These are phyloP conservation scores for Keiferia lycopersicella DNA, from an alignment of 2,888 invertebrate species.

Conservation along the genomic window DNA sequence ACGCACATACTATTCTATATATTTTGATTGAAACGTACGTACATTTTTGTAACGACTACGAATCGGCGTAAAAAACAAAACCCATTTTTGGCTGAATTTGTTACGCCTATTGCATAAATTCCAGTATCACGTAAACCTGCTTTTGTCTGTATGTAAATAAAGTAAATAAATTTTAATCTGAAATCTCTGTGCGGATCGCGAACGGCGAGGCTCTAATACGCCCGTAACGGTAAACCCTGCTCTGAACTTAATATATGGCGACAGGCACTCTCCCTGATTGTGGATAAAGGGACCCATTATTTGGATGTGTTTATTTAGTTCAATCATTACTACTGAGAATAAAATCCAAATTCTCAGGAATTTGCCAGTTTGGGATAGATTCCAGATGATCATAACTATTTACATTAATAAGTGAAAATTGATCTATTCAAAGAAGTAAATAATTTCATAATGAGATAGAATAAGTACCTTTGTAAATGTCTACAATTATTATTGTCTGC, in stretches of 20 bases:
- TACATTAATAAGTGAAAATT: no score
- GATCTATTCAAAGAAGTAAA: background rate
- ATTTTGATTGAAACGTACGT: background rate
- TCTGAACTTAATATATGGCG: constrained; percentile 71
- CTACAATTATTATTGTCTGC: no score
- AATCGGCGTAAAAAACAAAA: background rate
- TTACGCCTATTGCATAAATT: constrained; percentile 6
- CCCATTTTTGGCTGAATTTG: background rate
- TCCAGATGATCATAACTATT: no score
- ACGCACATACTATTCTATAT: background rate
- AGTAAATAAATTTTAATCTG: constrained; percentile 39
- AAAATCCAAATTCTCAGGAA: background rate
- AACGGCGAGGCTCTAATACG: constrained; percentile 45
- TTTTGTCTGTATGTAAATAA: constrained; percentile 31
- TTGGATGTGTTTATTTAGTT: constrained; percentile 17
- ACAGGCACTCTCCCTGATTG: constrained; percentile 75
- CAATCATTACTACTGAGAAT: background rate
- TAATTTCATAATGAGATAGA: background rate
- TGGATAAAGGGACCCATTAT: constrained; percentile 41
- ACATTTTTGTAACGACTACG: background rate
- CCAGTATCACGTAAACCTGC: background rate
- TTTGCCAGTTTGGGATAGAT: background rate
- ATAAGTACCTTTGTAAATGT: no score
- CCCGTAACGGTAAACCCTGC: constrained; percentile 49
- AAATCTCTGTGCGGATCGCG: constrained; percentile 45